Conservation (phyloP, 37 sponge, comb jelly and placozoan species). For the Bolinopsis microptera region DNA sequence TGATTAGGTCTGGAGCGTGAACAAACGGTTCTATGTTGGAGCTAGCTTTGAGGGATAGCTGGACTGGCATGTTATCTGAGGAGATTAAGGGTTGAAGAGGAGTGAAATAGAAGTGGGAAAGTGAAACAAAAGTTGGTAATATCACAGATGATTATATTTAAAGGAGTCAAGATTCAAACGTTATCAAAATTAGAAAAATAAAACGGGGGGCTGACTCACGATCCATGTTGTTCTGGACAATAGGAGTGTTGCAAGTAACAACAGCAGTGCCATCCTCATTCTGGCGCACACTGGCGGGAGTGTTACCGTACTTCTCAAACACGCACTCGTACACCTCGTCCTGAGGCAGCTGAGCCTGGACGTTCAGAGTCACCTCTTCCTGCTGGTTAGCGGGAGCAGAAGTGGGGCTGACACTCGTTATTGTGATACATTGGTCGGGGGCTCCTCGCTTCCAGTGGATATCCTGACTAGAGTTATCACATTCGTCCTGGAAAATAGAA, state of each 20-base stretch:
- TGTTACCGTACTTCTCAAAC: conserved; percentile 57
- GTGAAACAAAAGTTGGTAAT: background rate
- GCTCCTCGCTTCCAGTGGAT: conserved; percentile 63
- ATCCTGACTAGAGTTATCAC: conserved; percentile 35
- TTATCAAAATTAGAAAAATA: background rate
- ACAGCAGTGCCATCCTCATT: background rate
- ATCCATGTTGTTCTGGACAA: background rate
- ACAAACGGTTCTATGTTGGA: background rate
- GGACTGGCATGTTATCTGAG: conserved; percentile 50
- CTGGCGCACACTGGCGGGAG: conserved; percentile 50
- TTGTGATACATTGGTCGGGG: conserved; percentile 44
- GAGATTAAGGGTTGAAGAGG: background rate
- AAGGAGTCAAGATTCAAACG: background rate
- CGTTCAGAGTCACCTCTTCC: background rate
- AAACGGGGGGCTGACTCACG: background rate
- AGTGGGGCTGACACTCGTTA: conserved; percentile 56
- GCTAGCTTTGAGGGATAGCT: conserved; percentile 57
- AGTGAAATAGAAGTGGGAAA: background rate
- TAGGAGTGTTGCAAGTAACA: background rate
- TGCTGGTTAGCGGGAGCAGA: conserved; percentile 46
- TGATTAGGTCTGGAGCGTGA: background rate
- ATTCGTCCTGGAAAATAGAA: conserved; percentile 8
- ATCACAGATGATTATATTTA: background rate
- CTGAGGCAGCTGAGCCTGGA: conserved; percentile 58
- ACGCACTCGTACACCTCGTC: conserved; percentile 63